Percentiles rank a stretch among this genome's conserved stretches.
phyloP scores from a whole-genome alignment of 1,140 invertebrate species.

The Prorops nasuta region DNA sequence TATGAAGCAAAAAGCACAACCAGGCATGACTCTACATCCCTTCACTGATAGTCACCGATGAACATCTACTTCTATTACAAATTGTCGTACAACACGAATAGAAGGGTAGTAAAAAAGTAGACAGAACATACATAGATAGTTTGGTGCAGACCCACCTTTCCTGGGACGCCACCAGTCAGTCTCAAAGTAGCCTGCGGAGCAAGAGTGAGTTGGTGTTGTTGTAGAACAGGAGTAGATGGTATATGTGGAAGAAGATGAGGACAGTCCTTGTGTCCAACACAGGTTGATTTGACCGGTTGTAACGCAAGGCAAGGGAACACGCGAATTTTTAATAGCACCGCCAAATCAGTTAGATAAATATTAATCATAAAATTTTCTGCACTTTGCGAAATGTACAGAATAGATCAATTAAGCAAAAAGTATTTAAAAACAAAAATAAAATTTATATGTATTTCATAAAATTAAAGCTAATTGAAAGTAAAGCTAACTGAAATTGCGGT shows the following conservation, averaged over 20 bases:
- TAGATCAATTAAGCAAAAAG: background rate
- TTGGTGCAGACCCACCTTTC: slow-evolving; percentile 78
- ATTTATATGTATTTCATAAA: slow-evolving; percentile 8
- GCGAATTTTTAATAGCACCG: slow-evolving; percentile 49
- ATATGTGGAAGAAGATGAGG: slow-evolving; percentile 87
- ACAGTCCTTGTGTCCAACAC: slow-evolving; percentile 72
- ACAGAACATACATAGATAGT: slow-evolving; percentile 58
- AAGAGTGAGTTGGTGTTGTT: slow-evolving; percentile 58
- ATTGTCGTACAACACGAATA: slow-evolving; percentile 36
- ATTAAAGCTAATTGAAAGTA: slow-evolving; percentile 6
- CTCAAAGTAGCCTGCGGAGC: slow-evolving; percentile 87
- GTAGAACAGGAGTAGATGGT: slow-evolving; percentile 59
- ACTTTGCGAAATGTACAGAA: background rate
- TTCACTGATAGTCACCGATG: too few relatives aligned
- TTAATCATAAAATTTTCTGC: background rate
- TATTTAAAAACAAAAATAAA: slow-evolving; percentile 5
- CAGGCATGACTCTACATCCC: slow-evolving; percentile 24
- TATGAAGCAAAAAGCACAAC: slow-evolving; percentile 18
- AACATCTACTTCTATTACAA: slow-evolving; percentile 39
- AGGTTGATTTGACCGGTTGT: slow-evolving; percentile 48
- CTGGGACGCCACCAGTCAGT: slow-evolving; percentile 89
- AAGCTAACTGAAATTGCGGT: slow-evolving; percentile 37
- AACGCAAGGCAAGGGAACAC: slow-evolving; percentile 47
- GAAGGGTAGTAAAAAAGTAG: slow-evolving; percentile 47
- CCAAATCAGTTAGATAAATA: slow-evolving; percentile 43